Evolutionary conservation across 53 echinoderm and acorn worm genomes (phyloP).

Genomic region (Stichopus horrens): DNA sequence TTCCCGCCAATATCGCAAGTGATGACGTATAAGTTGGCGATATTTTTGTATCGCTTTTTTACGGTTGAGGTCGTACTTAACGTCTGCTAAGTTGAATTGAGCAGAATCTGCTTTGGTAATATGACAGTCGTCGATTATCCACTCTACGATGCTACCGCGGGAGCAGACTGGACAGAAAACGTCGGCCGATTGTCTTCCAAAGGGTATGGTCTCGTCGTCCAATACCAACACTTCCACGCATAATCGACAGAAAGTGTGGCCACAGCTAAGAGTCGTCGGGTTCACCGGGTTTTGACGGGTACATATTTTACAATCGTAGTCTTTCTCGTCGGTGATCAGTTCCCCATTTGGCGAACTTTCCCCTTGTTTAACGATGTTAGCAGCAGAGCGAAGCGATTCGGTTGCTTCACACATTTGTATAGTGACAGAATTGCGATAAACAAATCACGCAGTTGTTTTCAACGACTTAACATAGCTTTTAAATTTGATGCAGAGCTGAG

Average conservation of each 20-base stretch:
- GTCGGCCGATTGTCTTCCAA: slow-evolving; percentile 8
- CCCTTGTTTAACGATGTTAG: neutral
- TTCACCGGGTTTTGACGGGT: slow-evolving; percentile 5
- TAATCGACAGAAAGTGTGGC: slow-evolving; percentile 30
- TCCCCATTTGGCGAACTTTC: neutral
- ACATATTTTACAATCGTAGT: slow-evolving; percentile 7
- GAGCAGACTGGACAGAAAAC: slow-evolving; percentile 22
- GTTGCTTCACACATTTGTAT: neutral
- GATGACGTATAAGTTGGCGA: neutral
- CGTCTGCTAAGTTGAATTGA: neutral
- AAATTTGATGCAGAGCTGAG: no score
- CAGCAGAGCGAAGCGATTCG: neutral
- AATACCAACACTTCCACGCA: slow-evolving; percentile 13
- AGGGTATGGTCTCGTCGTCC: neutral
- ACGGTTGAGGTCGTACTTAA: neutral
- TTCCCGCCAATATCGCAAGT: slow-evolving; percentile 15
- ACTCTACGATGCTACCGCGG: neutral
- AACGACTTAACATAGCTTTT: no score
- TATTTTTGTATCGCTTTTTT: neutral
- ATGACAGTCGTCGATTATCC: slow-evolving; percentile 18
- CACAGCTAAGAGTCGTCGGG: slow-evolving; percentile 17
- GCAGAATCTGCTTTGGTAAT: neutral
- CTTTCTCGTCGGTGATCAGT: neutral
- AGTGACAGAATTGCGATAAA: neutral
- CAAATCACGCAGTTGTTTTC: neutral